phyloP scores from a whole-genome alignment of 2,888 invertebrate genomes.

The Coronaproctus castanopsis region DNA sequence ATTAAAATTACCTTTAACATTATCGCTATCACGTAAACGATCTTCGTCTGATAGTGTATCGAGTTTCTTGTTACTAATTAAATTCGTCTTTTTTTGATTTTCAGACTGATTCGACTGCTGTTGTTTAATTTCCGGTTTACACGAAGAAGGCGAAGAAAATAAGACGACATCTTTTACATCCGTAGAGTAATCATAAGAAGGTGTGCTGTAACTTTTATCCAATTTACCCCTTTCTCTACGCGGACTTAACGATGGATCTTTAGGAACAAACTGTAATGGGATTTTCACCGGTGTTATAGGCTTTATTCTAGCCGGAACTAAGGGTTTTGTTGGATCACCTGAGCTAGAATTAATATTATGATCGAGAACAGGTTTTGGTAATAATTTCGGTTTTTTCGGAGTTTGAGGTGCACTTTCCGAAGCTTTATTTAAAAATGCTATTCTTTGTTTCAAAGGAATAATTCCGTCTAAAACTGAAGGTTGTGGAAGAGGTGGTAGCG shows the following conservation, averaged over 20 bases:
- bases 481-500: too few relatives aligned
- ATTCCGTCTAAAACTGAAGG: conserved; percentile 15
- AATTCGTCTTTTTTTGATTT: neutral
- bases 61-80: neutral
- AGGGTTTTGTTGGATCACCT: conserved; percentile 1
- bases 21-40: neutral
- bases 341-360: conserved; percentile 9
- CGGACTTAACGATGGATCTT: conserved; percentile 1
- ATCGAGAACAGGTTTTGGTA: conserved; percentile 16
- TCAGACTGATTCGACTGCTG: neutral
- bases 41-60: neutral
- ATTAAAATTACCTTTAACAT: neutral
- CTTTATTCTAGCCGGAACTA: conserved; percentile 2
- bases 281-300: conserved; percentile 1
- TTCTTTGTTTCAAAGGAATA: conserved; percentile 21
- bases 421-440: conserved; percentile 20
- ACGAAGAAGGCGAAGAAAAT: neutral
- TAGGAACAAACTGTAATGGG: neutral
- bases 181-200: conserved; percentile 40
- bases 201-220: conserved; percentile 66
- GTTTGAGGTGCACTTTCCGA: conserved; percentile 5
- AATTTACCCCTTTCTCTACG: conserved; percentile 34
- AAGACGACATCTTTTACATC: conserved; percentile 9
- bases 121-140: neutral
- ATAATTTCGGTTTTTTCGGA: conserved; percentile 18